Percentiles rank a stretch among this genome's conserved stretches.
These are phyloP conservation scores for Percina caprodes DNA, from an alignment of 2,113 vertebrate species.

Conservation along the genomic window DNA sequence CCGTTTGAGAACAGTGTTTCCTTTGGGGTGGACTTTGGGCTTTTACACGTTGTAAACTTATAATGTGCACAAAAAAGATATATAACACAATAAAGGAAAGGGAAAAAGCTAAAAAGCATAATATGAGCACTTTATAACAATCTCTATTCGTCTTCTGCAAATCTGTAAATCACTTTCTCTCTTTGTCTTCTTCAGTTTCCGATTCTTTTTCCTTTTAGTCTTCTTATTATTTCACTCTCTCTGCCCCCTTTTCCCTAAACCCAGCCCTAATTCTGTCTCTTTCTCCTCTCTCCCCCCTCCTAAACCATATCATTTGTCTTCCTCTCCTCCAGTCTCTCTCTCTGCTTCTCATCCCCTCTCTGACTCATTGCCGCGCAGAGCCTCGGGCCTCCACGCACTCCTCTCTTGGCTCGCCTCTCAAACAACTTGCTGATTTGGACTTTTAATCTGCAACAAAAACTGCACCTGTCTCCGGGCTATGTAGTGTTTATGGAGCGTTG, in stretches of 20 bases:
- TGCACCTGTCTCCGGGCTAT: slow-evolving; percentile 61
- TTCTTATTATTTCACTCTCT: neutral
- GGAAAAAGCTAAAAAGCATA: too few relatives aligned
- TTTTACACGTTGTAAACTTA: too few relatives aligned
- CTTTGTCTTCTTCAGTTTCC: slow-evolving; percentile 4
- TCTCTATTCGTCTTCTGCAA: slow-evolving; percentile 5
- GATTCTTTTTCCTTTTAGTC: slow-evolving; percentile 17
- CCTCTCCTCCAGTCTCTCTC: slow-evolving; percentile 33
- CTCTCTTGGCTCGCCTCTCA: slow-evolving; percentile 68
- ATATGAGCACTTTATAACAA: neutral
- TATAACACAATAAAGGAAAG: too few relatives aligned
- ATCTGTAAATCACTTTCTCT: slow-evolving; percentile 26
- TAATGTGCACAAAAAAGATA: too few relatives aligned
- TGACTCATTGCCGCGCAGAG: slow-evolving; percentile 59
- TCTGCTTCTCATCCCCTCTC: slow-evolving; percentile 32
- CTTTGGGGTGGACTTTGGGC: too few relatives aligned
- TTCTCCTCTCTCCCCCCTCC: slow-evolving; percentile 14
- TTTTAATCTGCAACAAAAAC: slow-evolving; percentile 75
- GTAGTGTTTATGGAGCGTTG: slow-evolving; percentile 45
- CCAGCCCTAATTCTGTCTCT: slow-evolving; percentile 56
- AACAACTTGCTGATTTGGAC: slow-evolving; percentile 77
- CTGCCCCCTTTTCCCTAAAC: slow-evolving; percentile 31
- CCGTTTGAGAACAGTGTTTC: too few relatives aligned
- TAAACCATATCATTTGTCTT: slow-evolving; percentile 56
- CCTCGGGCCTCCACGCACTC: slow-evolving; percentile 50